Conservation (phyloP, 2,888 invertebrate species). For the Boloria euphrosyne region DNA sequence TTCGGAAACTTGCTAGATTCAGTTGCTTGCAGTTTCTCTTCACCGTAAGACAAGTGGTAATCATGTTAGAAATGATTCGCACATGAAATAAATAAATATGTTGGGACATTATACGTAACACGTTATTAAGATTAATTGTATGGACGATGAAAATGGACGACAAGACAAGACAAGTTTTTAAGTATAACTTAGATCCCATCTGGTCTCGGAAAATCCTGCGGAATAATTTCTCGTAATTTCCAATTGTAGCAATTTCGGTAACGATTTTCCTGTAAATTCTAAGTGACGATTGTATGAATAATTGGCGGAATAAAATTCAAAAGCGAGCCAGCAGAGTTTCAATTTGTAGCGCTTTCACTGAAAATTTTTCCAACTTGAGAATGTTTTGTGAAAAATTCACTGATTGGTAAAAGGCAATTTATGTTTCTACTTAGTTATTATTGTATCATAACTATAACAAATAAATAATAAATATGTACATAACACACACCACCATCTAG, state of each 20-base stretch:
- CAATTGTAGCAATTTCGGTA: slow-evolving; percentile 13
- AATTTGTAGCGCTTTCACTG: slow-evolving; percentile 9
- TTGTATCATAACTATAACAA: background rate
- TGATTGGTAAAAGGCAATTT: slow-evolving; percentile 11
- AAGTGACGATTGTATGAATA: slow-evolving; percentile 16
- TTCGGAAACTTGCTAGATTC: no score
- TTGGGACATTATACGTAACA: no score
- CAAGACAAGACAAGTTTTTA: background rate
- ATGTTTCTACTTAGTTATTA: background rate
- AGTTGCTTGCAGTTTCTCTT: no score
- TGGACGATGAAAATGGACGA: background rate
- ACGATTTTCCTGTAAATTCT: slow-evolving; percentile 7
- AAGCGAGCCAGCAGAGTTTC: slow-evolving; percentile 3
- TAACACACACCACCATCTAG: no score
- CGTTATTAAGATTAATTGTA: no score
- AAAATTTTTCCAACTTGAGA: slow-evolving; percentile 16
- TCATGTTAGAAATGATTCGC: no score
- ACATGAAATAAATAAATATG: no score
- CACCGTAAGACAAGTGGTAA: no score
- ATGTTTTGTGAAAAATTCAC: slow-evolving; percentile 1
- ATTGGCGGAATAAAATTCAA: slow-evolving; percentile 14
- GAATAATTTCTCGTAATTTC: slow-evolving; percentile 7
- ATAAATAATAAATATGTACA: no score
- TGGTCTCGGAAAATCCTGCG: background rate
- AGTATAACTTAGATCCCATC: background rate